phyloP scores from a whole-genome alignment of 2,888 invertebrate genomes.

The Clunio marinus region DNA sequence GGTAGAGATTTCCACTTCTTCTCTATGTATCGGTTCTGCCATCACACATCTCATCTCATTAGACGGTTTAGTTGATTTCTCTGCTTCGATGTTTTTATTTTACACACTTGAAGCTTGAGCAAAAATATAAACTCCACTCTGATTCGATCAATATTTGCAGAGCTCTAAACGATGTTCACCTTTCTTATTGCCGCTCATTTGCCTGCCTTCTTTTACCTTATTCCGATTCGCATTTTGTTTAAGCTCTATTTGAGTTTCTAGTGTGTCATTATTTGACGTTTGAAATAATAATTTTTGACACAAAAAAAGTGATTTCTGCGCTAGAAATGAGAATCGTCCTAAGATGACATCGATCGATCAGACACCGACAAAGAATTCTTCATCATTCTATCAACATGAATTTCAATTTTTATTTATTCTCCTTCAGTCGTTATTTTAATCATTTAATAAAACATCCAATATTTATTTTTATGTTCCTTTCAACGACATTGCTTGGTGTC shows the following conservation, averaged over 20 bases:
- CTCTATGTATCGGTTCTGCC: not conserved
- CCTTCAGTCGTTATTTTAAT: slow-evolving; percentile 27
- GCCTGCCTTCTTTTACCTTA: not conserved
- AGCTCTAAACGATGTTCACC: slow-evolving; percentile 32
- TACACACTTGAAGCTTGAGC: not conserved
- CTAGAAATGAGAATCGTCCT: not conserved
- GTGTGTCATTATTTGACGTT: slow-evolving; percentile 26
- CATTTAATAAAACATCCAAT: slow-evolving; percentile 38
- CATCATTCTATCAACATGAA: not conserved
- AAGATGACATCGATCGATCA: not conserved
- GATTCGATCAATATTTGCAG: slow-evolving; percentile 36
- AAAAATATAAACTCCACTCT: slow-evolving; percentile 15
- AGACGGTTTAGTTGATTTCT: slow-evolving; percentile 32
- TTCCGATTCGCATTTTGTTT: not conserved
- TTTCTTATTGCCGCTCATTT: not conserved
- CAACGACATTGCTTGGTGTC: slow-evolving; percentile 28
- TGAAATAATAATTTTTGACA: slow-evolving; percentile 35
- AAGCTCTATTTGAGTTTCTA: slow-evolving; percentile 11
- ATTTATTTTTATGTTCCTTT: slow-evolving; percentile 16
- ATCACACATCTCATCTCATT: slow-evolving; percentile 20
- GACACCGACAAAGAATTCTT: slow-evolving; percentile 26
- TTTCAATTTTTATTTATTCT: slow-evolving; percentile 40
- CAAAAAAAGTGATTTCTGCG: slow-evolving; percentile 24
- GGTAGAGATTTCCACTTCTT: slow-evolving; percentile 20
- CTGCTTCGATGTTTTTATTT: not conserved